Percentiles rank a stretch among this genome's conserved stretches.
phyloP scores from a whole-genome alignment of 1,140 invertebrate species.

The Pantala flavescens region DNA sequence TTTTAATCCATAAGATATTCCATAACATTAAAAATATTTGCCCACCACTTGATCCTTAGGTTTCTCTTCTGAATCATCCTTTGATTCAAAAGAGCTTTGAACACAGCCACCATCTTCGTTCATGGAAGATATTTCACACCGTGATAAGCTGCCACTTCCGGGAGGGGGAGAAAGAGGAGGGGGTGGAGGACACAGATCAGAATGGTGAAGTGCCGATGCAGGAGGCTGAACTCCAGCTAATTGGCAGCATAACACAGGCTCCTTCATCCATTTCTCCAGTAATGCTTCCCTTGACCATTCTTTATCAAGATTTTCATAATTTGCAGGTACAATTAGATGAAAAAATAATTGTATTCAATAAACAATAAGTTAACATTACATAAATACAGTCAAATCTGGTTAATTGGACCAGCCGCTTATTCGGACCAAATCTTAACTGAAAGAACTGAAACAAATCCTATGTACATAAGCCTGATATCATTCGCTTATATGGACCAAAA shows the following conservation, averaged over 20 bases:
- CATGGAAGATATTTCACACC: not conserved
- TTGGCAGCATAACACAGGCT: constrained; percentile 54
- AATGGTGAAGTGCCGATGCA: constrained; percentile 35
- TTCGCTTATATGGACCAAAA: no score
- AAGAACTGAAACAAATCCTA: no score
- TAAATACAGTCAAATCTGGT: no score
- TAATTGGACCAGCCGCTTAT: no score
- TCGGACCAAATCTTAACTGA: no score
- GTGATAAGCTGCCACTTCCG: not conserved
- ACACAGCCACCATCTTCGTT: not conserved
- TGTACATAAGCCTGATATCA: no score
- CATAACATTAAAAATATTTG: not conserved
- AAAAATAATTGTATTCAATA: not conserved
- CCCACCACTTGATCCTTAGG: not conserved
- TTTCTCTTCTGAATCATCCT: not conserved
- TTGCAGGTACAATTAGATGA: not conserved
- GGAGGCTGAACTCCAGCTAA: constrained; percentile 55
- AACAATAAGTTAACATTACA: not conserved
- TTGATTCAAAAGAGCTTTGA: not conserved
- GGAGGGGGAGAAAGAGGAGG: not conserved
- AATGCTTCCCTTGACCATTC: constrained; percentile 62
- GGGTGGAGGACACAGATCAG: constrained; percentile 20
- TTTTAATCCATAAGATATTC: no score
- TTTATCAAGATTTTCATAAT: constrained; percentile 31
- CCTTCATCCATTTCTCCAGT: constrained; percentile 59